These are phyloP conservation scores for Pectinophora gossypiella DNA, from an alignment of 1,140 invertebrate species.

Conservation along the genomic window DNA sequence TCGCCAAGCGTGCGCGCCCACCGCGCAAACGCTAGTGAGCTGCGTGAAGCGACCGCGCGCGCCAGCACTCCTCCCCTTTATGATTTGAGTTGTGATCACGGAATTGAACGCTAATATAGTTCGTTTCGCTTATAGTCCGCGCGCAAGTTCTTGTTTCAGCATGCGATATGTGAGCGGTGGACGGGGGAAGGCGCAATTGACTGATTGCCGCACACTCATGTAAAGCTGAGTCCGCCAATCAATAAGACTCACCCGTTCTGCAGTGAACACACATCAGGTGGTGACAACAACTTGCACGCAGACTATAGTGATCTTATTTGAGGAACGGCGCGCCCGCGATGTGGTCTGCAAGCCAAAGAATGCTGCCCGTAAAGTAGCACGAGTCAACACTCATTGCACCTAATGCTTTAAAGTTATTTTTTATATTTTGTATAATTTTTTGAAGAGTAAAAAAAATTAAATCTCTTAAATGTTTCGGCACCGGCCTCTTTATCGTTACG, in stretches of 20 bases:
- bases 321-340: constrained; percentile 16
- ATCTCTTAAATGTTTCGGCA: constrained; percentile 51
- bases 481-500: constrained; percentile 41
- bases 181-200: too few relatives aligned
- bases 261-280: too few relatives aligned
- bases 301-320: too few relatives aligned
- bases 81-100: constrained; percentile 38
- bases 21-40: not conserved
- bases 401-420: constrained; percentile 64
- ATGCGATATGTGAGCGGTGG: too few relatives aligned
- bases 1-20: constrained; percentile 22
- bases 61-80: constrained; percentile 12
- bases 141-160: too few relatives aligned
- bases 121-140: constrained; percentile 20
- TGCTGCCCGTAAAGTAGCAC: constrained; percentile 42
- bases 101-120: constrained; percentile 27
- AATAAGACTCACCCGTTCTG: too few relatives aligned
- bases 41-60: constrained; percentile 12
- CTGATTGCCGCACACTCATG: too few relatives aligned
- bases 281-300: too few relatives aligned
- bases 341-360: constrained; percentile 52
- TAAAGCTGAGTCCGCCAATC: too few relatives aligned
- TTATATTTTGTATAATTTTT: constrained; percentile 35
- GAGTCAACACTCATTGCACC: constrained; percentile 62
- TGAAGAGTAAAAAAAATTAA: constrained; percentile 23